phyloP scores from a whole-genome alignment of 1,140 invertebrate genomes.

The Bactericera cockerelli region DNA sequence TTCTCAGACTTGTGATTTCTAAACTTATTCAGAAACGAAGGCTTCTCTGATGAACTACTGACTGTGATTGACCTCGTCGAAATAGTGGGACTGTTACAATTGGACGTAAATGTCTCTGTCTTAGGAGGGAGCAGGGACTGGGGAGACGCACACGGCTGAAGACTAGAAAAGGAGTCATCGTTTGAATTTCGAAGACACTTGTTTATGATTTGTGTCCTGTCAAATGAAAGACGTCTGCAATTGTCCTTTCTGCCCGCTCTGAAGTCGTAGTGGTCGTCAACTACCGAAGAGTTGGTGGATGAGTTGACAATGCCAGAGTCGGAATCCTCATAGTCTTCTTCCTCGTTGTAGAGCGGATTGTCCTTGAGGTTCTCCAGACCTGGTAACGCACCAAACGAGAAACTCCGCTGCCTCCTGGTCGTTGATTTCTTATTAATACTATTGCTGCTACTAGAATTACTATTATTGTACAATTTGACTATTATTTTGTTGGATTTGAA shows the following conservation, averaged over 20 bases:
- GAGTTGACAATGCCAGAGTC: neutral
- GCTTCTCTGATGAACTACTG: neutral
- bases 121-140: neutral
- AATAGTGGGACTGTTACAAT: neutral
- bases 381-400: conserved; percentile 56
- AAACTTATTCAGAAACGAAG: conserved; percentile 2
- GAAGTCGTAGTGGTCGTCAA: neutral
- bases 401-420: conserved; percentile 39
- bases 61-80: neutral
- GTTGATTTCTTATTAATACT: conserved; percentile 27
- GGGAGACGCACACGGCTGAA: neutral
- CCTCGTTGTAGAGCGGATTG: conserved; percentile 39
- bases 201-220: conserved; percentile 3
- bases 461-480: conserved; percentile 50
- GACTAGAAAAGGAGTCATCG: neutral
- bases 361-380: conserved; percentile 52
- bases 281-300: neutral
- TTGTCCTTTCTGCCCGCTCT: neutral
- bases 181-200: neutral
- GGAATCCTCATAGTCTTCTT: conserved; percentile 16
- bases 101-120: neutral
- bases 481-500: conserved; percentile 48
- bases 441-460: conserved; percentile 28
- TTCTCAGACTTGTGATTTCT: conserved; percentile 1
- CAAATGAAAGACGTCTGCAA: neutral